Base-by-base conservation (phyloP, 2,113 vertebrate genomes). In the Ictidomys tridecemlineatus region DNA sequence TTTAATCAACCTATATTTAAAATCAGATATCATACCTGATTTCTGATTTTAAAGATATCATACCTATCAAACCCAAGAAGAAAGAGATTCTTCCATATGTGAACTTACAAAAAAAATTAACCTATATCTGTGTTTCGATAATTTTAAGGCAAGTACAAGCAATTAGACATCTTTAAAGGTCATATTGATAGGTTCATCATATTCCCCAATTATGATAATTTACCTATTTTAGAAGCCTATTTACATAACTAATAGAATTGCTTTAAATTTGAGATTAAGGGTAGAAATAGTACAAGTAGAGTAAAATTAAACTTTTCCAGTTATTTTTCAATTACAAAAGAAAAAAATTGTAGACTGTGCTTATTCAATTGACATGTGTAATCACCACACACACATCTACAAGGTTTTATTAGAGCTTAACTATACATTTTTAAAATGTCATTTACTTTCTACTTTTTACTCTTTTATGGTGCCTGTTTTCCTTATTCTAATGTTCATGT, bases 361-460 rank as follows among this genome's bases (percentile, higher is more conserved):
- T n/a, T n/a, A n/a, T n/a, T n/a, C 20, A 80, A 67, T n/a, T 76
- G n/a, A 17, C 53, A 56, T 82, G 73, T 11, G 76, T 30, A 93
- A 24, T 32, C 42, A 86, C 22, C 6, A 63, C 10, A 56, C 6
- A 63, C 10, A 56, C 0, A 74, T 61, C 67, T 61, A 80, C 11
- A 42, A 48, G 28, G 83, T 63, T n/a, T 89, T 70, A 73, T 24
- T 83, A 14, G 93, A 61, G 3, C 17, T 37, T 86, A 78, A 79
- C 78, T 16, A 77, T 85, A 61, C 17, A 45, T 87, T 93, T 93
- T 91, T n/a, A 93, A 92, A 79, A 13, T 61, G 22, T 48, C 39
- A 53, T 56, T 69, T 84, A 42, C 18, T 77, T 96, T 53, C 51
- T 78, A 16, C 14, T 74, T 82, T 85, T 51, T 16, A 76, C 34